These are phyloP conservation scores for Mimas tiliae DNA, from an alignment of 2,888 invertebrate genomes.

Conservation along the genomic window DNA sequence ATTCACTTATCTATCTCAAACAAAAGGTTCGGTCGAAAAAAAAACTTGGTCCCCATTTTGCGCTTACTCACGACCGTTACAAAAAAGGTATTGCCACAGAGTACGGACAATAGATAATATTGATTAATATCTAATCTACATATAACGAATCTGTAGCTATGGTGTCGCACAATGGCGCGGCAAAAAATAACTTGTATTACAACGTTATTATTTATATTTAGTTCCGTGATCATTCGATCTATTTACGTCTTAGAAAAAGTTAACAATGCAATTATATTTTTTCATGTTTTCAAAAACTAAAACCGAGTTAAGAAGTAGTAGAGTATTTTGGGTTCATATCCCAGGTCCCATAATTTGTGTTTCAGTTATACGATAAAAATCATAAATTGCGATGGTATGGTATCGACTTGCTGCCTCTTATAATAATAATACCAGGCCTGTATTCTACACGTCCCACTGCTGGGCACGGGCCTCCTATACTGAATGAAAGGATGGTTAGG, in stretches of 20 bases:
- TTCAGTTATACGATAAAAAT: no score
- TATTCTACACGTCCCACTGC: no score
- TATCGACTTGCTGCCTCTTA: no score
- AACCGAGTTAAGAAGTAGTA: no score
- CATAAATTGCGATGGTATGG: no score
- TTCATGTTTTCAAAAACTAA: background rate
- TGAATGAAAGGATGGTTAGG: no score
- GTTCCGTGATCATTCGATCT: background rate
- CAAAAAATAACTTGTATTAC: background rate
- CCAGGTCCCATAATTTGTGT: no score
- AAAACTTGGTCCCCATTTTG: slow-evolving; percentile 62
- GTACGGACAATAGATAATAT: slow-evolving; percentile 69
- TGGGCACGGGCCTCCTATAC: no score
- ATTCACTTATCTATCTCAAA: slow-evolving; percentile 80
- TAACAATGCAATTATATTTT: background rate
- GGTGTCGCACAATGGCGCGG: slow-evolving; percentile 18
- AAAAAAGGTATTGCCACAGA: slow-evolving; percentile 54
- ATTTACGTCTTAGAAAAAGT: background rate
- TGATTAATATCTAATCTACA: slow-evolving; percentile 71
- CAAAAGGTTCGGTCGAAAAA: slow-evolving; percentile 66
- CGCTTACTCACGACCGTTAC: slow-evolving; percentile 68
- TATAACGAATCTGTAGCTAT: slow-evolving; percentile 41
- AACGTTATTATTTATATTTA: slow-evolving; percentile 13
- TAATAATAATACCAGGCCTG: no score
- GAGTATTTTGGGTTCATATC: no score